Evolutionary conservation across 1,140 invertebrate species (phyloP).

Genomic region (Sweltsa coloradensis): DNA sequence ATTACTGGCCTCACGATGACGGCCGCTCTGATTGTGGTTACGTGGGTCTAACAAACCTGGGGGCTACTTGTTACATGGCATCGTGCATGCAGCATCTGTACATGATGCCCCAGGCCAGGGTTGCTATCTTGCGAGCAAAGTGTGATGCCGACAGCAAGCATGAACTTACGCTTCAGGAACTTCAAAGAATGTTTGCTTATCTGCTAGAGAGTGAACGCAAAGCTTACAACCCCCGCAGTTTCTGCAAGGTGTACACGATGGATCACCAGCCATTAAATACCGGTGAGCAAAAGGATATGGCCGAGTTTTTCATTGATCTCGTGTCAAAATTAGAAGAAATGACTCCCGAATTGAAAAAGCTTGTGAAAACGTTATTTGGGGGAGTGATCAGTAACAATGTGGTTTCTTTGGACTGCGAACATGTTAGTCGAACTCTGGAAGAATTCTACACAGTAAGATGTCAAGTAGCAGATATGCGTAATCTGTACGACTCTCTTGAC

Average conservation of each 20-base stretch:
- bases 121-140: conserved; percentile 62
- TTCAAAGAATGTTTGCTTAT: conserved; percentile 93
- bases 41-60: conserved; percentile 86
- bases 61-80: conserved; percentile 95
- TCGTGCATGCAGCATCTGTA: conserved; percentile 93
- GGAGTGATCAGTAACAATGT: conserved; percentile 90
- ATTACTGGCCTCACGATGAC: conserved; percentile 94
- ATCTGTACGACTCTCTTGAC: conserved; percentile 86
- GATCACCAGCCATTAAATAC: conserved; percentile 91
- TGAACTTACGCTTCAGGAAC: conserved; percentile 66
- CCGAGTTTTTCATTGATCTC: conserved; percentile 93
- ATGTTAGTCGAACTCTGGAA: conserved; percentile 85
- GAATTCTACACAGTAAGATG: conserved; percentile 94
- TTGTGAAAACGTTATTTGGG: conserved; percentile 86
- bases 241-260: conserved; percentile 95
- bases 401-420: conserved; percentile 84
- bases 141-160: conserved; percentile 57
- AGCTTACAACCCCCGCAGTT: conserved; percentile 87
- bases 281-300: conserved; percentile 96
- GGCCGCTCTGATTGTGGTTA: conserved; percentile 87
- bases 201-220: conserved; percentile 85
- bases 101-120: conserved; percentile 87
- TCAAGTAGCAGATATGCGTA: conserved; percentile 92
- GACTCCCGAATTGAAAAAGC: conserved; percentile 77
- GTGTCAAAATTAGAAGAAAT: conserved; percentile 94